Percentiles rank a stretch among this genome's conserved stretches.
phyloP scores from a whole-genome alignment of 2,797 vertebrate species.

The Poeciliopsis presidionis region DNA sequence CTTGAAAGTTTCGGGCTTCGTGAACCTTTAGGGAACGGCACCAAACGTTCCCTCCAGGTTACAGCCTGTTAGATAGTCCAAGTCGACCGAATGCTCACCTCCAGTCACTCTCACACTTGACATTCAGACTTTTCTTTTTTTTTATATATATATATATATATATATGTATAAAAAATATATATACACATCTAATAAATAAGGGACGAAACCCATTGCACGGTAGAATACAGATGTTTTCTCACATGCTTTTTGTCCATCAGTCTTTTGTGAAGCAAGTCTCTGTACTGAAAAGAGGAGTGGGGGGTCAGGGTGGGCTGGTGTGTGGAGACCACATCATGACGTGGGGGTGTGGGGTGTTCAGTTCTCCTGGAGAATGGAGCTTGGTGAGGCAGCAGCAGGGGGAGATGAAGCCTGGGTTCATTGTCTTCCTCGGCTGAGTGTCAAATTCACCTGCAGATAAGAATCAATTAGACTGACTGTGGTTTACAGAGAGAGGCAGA shows the following conservation, averaged over 20 bases:
- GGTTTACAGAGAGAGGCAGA: constrained; percentile 12
- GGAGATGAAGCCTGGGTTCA: constrained; percentile 33
- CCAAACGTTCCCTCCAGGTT: background rate
- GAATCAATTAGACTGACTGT: constrained; percentile 47
- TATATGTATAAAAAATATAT: constrained; percentile 78
- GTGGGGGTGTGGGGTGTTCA: constrained; percentile 12
- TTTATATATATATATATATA: constrained; percentile 43
- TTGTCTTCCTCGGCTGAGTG: constrained; percentile 45
- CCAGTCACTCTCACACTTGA: constrained; percentile 60
- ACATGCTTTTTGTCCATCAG: constrained; percentile 72
- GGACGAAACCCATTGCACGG: constrained; percentile 60
- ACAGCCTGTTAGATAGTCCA: background rate
- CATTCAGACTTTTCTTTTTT: constrained; percentile 72
- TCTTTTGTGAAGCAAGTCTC: constrained; percentile 67
- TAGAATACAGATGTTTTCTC: constrained; percentile 81
- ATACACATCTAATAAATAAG: constrained; percentile 85
- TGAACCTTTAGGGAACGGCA: background rate
- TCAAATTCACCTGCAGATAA: constrained; percentile 72
- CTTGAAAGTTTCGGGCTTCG: background rate
- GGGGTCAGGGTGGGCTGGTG: constrained; percentile 15
- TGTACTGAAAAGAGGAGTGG: constrained; percentile 42
- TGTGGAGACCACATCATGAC: constrained; percentile 44
- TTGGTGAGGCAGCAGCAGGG: constrained; percentile 30
- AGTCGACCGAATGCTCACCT: constrained; percentile 12
- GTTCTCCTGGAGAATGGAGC: constrained; percentile 49